Percentiles rank a stretch among this genome's conserved stretches.
Evolutionary conservation across 2,113 vertebrate species (phyloP).

Genomic region (Lipotes vexillifer): DNA sequence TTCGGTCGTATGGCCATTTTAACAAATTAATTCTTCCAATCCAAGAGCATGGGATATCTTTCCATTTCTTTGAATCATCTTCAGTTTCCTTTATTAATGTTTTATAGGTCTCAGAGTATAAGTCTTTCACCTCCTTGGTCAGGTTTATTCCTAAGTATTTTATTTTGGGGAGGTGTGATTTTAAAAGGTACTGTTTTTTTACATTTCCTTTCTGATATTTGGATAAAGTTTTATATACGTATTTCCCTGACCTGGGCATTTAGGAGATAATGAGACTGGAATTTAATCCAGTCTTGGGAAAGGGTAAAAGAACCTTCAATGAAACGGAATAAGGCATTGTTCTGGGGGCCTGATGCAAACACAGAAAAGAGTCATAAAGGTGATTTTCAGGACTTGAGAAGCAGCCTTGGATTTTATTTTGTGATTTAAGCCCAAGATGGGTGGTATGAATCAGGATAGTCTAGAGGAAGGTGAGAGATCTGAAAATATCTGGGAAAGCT

Average conservation of each 20-base stretch:
- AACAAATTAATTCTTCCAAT: neutral
- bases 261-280: neutral
- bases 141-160: neutral
- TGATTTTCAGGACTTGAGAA: neutral
- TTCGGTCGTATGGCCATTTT: neutral
- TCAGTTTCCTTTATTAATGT: neutral
- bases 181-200: neutral
- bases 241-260: neutral
- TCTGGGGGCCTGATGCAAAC: neutral
- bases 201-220: neutral
- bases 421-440: neutral
- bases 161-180: neutral
- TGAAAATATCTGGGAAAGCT: neutral
- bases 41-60: neutral
- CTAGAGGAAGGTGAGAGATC: neutral
- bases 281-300: neutral
- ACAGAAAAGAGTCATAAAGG: neutral
- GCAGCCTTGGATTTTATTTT: neutral
- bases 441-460: neutral
- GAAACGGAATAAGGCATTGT: neutral
- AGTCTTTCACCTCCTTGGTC: neutral
- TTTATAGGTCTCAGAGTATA: neutral
- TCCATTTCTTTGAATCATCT: neutral
- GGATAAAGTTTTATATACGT: neutral
- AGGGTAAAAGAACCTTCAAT: neutral